Base-by-base conservation (phyloP, 2,113 vertebrate genomes). In the Glareola pratincola region DNA sequence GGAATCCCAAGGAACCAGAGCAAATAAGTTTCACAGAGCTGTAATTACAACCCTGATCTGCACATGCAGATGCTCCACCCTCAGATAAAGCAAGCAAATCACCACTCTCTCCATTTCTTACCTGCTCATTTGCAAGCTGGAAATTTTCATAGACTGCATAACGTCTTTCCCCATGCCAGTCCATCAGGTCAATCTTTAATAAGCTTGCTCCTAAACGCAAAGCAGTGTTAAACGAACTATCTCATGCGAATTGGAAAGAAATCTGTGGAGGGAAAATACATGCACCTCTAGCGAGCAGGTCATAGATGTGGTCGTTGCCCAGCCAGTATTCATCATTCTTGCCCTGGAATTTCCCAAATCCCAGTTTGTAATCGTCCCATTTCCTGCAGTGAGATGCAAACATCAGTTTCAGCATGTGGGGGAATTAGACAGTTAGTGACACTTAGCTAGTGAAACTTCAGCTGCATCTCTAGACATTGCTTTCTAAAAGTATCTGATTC, bases 271-370 rank as follows among this genome's bases (percentile, higher is more conserved):
- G 86, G 51, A 92, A 85, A 79, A 62, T 75, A 80, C 48, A 63
- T 76, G 81, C 92, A 99, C 99, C 98, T 96, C 96, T 97, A 68
- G 96, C n/a, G 1, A 99, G 97, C 37, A 99, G 97, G 50, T 98
- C 94, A 78, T 98, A 73, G 78, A 99, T 99, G 84, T 98, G 98
- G 62, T 99, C 98, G 1, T 99, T 99, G 47, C 99, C 99, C 94
- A 99, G 96, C 99, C 99, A 99, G 81, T 99, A 99, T 97, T 99
- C 99, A 96, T 99, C 99, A 59, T 98, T 98, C 94, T 98, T 98
- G 85, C 96, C 93, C 93, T 99, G 98, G 92, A 99, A 99, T 95
- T 98, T 95, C 53, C 99, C 99, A 98, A 99, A 99, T 41, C 99
- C 99, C 47, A 98, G 97, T 97, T 97, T 99, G 96, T 99, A 99